Evolutionary conservation across 2,113 vertebrate species (phyloP), one percentile per base, ranked within the genome.

Genomic region (Hylia prasina): DNA sequence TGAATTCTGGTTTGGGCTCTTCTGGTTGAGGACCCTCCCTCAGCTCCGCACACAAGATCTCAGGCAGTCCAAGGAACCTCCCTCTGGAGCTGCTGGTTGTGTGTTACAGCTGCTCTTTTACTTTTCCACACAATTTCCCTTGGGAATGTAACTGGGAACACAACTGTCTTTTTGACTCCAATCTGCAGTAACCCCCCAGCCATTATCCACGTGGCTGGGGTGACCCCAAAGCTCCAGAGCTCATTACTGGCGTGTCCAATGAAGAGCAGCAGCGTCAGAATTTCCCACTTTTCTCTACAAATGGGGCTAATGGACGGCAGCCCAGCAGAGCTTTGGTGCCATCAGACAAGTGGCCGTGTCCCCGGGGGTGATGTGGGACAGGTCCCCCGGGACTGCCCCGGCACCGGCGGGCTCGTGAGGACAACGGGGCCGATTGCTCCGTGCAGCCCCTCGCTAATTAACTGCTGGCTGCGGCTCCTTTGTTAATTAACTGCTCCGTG

Each of bases 151-250:
- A 54, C n/a, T 7, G 48, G 19, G 27, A 61, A 9, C 31, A 33
- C 2, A 27, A 16, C 6, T 21, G 0, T 7, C 24, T 33, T 57
- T 42, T 33, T 11, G 35, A 37, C 53, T 28, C 1, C 0, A 19
- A 15, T 2, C 33, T n/a, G 53, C 28, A 30, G 7, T 7, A 42
- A 4, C 5, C 9, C 53, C 53, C 30, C 12, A 7, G 21, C 28
- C 19, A 0, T 57, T 9, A 30, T 20, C 57, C 33, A 2, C 0
- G 1, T 1, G 33, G 17, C 5, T 33, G 13, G 7, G 13, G 33
- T 35, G 58, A 39, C 56, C 77, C 69, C 65, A 66, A 3, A 78
- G 31, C 40, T 47, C 69, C 57, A 10, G 57, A 40, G 58, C 76
- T 93, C 39, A 2, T 61, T 40, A 7, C 8, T 9, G 6, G 63